phyloP scores from a whole-genome alignment of 1,140 invertebrate species.

The Aphelinus certus region DNA sequence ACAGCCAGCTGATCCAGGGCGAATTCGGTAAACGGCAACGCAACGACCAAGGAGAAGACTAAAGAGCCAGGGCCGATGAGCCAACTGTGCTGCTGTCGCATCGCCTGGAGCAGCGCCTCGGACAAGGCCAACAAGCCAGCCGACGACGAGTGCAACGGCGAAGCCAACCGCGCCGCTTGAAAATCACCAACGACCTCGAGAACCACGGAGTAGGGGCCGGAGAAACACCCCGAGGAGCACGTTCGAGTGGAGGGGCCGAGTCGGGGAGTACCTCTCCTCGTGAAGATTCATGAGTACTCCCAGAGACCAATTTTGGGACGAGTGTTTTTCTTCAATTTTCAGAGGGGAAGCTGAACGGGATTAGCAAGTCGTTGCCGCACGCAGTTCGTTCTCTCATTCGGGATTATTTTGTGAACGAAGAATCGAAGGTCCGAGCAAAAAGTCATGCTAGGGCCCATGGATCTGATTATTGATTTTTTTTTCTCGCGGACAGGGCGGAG shows the following conservation, averaged over 20 bases:
- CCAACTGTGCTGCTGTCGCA: constrained; percentile 1
- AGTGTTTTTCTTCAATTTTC: too few relatives aligned
- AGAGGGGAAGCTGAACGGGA: too few relatives aligned
- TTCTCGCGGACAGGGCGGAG: neutral
- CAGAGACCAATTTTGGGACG: too few relatives aligned
- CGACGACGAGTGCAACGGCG: constrained; percentile 18
- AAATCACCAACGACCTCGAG: too few relatives aligned
- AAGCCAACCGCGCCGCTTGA: neutral
- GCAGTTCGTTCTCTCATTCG: neutral
- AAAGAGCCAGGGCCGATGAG: constrained; percentile 29
- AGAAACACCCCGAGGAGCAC: too few relatives aligned
- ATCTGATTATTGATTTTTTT: neutral
- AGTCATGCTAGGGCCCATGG: constrained; percentile 31
- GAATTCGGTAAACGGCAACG: constrained; percentile 49
- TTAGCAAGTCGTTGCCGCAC: neutral
- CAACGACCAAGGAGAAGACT: constrained; percentile 45
- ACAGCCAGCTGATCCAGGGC: constrained; percentile 60
- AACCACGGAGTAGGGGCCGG: too few relatives aligned
- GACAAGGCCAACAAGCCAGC: constrained; percentile 14
- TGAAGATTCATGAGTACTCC: too few relatives aligned
- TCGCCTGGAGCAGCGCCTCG: constrained; percentile 6
- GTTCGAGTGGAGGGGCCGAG: too few relatives aligned
- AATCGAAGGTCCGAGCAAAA: constrained; percentile 38
- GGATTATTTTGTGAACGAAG: constrained; percentile 19
- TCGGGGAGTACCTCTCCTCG: too few relatives aligned